Evolutionary conservation across 2,888 invertebrate genomes (phyloP), one percentile per base, ranked within the genome.

Genomic region (Drosophila tripunctata): DNA sequence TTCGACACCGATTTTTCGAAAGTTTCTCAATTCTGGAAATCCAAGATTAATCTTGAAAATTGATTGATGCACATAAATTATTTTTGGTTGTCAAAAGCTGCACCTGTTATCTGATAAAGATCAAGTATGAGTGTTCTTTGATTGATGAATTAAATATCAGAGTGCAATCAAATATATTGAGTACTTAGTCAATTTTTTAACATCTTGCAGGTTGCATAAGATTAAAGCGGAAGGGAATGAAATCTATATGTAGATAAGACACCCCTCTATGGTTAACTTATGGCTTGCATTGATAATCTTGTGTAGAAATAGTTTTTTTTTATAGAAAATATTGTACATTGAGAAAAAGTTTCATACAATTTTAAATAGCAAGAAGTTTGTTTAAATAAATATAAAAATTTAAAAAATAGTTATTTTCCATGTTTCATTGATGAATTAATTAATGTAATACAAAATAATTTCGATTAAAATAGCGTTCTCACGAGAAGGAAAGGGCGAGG

Each of bases 1-100:
- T 41, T 8, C 8, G 2, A 10, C 2, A 2, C 7, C 1, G 3
- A 4, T 27, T 24, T 15, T 24, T 2, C 15, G 10, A 3, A 0
- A 15, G 10, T 15, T 38, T 21, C 38, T 40, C n/a, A n/a, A n/a
- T n/a, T n/a, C n/a, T n/a, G n/a, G n/a, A n/a, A n/a, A n/a, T n/a
- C n/a, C n/a, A n/a, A n/a, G n/a, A n/a, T n/a, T n/a, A n/a, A n/a
- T n/a, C n/a, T n/a, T n/a, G n/a, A 27, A 3, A 10, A 0, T 2
- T 27, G 10, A 50, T 61, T 17, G 44, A 47, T 33, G 17, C 30
- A 54, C 27, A 4, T 8, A 12, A 30, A 45, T 60, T 15, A 8
- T 22, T 12, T n/a, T 51, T 17, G 7, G 4, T 10, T 7, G 38
- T 2, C 10, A 35, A 12, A 35, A 40, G 27, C 6, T 41, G 35